Evolutionary conservation across 2,113 vertebrate genomes (phyloP).

Genomic region (Anoura caudifer): DNA sequence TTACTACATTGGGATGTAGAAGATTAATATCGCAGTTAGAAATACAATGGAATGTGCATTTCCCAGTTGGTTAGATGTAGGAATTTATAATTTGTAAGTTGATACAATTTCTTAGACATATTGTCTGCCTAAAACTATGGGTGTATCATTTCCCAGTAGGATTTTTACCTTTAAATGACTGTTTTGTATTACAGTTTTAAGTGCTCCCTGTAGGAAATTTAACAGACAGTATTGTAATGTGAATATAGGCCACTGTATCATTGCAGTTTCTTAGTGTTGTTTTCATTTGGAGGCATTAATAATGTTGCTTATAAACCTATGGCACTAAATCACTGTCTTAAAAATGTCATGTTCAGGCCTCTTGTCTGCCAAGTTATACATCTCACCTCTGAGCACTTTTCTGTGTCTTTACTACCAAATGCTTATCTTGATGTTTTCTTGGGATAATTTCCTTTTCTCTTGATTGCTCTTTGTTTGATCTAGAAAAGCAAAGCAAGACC

Average conservation of each 20-base stretch:
- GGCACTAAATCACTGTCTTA: not conserved
- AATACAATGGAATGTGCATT: constrained; percentile 68
- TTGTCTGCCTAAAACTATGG: constrained; percentile 58
- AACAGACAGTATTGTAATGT: constrained; percentile 32
- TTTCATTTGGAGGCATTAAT: constrained; percentile 37
- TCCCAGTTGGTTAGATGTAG: constrained; percentile 48
- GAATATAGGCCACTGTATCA: constrained; percentile 42
- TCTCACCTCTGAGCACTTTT: constrained; percentile 17
- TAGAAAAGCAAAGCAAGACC: constrained; percentile 37
- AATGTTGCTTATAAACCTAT: constrained; percentile 40
- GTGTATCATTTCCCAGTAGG: constrained; percentile 59
- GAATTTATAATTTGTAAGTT: constrained; percentile 72
- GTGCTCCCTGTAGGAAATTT: constrained; percentile 70
- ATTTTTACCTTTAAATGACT: constrained; percentile 74
- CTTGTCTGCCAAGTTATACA: not conserved
- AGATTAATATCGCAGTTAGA: constrained; percentile 66
- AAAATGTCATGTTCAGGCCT: constrained; percentile 49
- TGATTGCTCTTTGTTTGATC: constrained; percentile 1
- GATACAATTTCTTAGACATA: constrained; percentile 69
- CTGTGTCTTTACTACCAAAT: not conserved
- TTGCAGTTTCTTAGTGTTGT: constrained; percentile 7
- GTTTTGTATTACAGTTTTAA: constrained; percentile 69
- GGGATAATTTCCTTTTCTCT: constrained; percentile 44
- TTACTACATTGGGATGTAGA: constrained; percentile 47
- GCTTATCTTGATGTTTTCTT: not conserved